A percentile compares a stretch with the other conserved stretches of the same genome.
phyloP scores from a whole-genome alignment of 2,113 vertebrate species.

The Daphoenositta chrysoptera region DNA sequence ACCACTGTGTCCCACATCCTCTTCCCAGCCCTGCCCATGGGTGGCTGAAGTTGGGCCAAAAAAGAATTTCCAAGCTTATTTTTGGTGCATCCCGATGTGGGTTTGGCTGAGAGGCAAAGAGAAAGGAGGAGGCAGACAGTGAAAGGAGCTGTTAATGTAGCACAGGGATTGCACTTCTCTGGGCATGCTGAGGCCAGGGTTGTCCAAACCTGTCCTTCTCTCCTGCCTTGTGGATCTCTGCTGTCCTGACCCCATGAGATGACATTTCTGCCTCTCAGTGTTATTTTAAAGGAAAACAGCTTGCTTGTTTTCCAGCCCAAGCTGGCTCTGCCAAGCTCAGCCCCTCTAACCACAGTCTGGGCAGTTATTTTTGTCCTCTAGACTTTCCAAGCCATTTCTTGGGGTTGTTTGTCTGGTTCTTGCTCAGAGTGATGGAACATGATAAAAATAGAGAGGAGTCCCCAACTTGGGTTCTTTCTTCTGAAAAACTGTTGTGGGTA shows the following conservation, averaged over 20 bases:
- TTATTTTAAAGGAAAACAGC: conserved; percentile 6
- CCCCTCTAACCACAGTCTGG: conserved; percentile 38
- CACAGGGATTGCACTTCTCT: not conserved
- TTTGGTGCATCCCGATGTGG: not conserved
- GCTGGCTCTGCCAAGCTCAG: not conserved
- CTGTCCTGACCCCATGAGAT: not conserved
- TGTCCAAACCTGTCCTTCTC: not conserved
- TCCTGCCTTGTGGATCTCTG: rapidly evolving
- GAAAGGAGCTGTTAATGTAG: not conserved
- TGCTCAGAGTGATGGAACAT: not conserved
- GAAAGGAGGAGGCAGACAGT: not conserved
- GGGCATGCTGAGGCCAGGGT: not conserved
- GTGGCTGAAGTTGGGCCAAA: not conserved
- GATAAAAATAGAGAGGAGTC: conserved; percentile 43
- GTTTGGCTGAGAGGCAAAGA: not conserved
- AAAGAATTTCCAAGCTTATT: not conserved
- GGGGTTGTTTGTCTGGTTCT: conserved; percentile 33
- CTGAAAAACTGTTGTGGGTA: no score
- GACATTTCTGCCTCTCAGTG: not conserved
- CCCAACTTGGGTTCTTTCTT: not conserved
- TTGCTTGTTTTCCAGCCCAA: not conserved
- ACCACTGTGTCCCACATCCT: not conserved
- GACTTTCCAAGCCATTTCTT: not conserved
- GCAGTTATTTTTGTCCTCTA: conserved; percentile 46
- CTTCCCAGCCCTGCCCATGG: not conserved